phyloP scores from a whole-genome alignment of 2,113 vertebrate species.

The Steatornis caripensis region DNA sequence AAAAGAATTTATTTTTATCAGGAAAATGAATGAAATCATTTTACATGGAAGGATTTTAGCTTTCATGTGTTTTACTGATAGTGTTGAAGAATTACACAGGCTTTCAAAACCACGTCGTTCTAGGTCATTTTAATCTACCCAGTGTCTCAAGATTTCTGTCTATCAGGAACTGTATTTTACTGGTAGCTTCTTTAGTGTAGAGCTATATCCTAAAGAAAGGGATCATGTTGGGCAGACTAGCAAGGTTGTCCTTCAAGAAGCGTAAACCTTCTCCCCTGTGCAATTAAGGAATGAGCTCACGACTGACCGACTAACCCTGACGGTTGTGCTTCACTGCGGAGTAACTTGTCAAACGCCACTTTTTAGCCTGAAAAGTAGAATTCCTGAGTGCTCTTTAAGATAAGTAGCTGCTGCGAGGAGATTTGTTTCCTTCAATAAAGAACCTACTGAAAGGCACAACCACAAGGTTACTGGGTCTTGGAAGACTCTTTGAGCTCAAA shows the following conservation, averaged over 20 bases:
- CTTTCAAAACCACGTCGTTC: background rate
- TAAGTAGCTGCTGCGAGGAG: background rate
- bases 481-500: background rate
- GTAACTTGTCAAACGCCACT: conserved; percentile 29
- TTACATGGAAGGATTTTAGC: background rate
- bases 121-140: background rate
- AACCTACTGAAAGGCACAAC: background rate
- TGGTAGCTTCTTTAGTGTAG: background rate
- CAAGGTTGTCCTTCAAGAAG: background rate
- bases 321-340: background rate
- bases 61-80: background rate
- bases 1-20: background rate
- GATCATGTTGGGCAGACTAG: background rate
- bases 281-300: conserved; percentile 24
- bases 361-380: background rate
- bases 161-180: background rate
- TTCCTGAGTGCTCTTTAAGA: conserved; percentile 17
- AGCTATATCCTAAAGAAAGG: background rate
- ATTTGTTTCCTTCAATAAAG: background rate
- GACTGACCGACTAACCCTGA: background rate
- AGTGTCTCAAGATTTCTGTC: background rate
- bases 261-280: background rate
- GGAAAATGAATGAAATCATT: background rate
- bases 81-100: background rate
- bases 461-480: background rate